Evolutionary conservation across 2,888 invertebrate species (phyloP), one percentile per base, ranked within the genome.

Genomic region (Chrysotoxum bicinctum): DNA sequence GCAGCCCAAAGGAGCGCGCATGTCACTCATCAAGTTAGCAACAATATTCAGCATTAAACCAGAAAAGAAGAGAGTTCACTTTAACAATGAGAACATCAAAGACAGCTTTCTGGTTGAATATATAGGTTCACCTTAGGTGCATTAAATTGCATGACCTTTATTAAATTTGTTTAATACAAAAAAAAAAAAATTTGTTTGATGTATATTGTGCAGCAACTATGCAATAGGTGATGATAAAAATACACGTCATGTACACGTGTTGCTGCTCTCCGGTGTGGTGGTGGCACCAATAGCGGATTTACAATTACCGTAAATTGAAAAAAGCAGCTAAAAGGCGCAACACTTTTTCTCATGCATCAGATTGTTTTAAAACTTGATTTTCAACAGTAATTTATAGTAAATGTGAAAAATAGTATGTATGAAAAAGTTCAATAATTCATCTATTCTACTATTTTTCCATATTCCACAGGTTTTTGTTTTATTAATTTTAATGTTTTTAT

Each of bases 1-100:
- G 19, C 19, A 56, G 21, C 21, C 66, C 5, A 43, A 35, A 30
- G 30, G 50, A 70, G 43, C 60, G 66, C 77, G 73, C 68, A 77
- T 73, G 80, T 80, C 54, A n/a, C 16, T 5, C 14, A 58, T 43
- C 19, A 30, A 58, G 21, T 37, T 58, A 40, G 21, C 37, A 72
- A 58, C 30, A 21, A 2, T 30, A 37, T 72, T 58, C 12, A 77
- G 35, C 26, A 60, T 45, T 60, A 64, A 60, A 50, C 2, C n/a
- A n/a, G n/a, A 30, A 50, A 35, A 50, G 26, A 32, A 43, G 12
- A 66, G 19, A 64, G 30, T 74, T 64, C 74, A 83, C 50, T 83
- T 56, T 73, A 69, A 35, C 62, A 62, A 66, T 23, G 62, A 83
- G 74, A 78, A 78, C 78, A 66, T 75, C 74, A 83, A 83, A 83